phyloP scores from a whole-genome alignment of 2,888 invertebrate genomes.

The Pseudanteris insignis region DNA sequence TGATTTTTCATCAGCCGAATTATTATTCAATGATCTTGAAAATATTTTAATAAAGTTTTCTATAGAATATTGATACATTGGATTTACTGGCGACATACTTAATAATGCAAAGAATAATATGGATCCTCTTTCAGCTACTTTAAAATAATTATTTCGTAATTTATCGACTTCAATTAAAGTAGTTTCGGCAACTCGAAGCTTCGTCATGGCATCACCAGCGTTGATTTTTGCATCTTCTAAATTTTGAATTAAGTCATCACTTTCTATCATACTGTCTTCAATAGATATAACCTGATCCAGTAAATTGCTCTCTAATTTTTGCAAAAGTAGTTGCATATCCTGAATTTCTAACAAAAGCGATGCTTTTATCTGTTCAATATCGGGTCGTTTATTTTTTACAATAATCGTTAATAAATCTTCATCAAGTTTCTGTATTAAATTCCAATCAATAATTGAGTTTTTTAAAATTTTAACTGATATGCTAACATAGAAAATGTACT shows the following conservation, averaged over 20 bases:
- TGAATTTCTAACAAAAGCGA: constrained; percentile 84
- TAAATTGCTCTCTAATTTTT: constrained; percentile 86
- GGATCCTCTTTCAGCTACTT: constrained; percentile 86
- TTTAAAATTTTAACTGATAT: neutral
- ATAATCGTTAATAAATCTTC: constrained; percentile 91
- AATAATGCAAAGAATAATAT: constrained; percentile 90
- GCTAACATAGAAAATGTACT: no score
- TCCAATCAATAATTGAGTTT: neutral
- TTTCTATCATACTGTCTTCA: constrained; percentile 92
- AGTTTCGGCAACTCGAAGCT: constrained; percentile 78
- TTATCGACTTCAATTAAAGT: constrained; percentile 85
- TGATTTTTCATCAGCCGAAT: constrained; percentile 81
- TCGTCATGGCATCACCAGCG: constrained; percentile 80
- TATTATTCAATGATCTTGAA: constrained; percentile 80
- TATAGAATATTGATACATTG: constrained; percentile 93
- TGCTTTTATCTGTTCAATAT: constrained; percentile 88
- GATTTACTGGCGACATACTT: constrained; percentile 87
- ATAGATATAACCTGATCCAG: constrained; percentile 85
- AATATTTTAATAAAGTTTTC: constrained; percentile 87
- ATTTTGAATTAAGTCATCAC: constrained; percentile 84
- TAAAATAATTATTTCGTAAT: constrained; percentile 84
- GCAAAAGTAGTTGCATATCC: constrained; percentile 83
- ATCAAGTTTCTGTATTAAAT: constrained; percentile 78
- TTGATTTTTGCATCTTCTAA: constrained; percentile 90
- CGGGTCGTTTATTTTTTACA: constrained; percentile 84